Conservation (phyloP, 2,888 invertebrate species). For the Orthosia incerta region DNA sequence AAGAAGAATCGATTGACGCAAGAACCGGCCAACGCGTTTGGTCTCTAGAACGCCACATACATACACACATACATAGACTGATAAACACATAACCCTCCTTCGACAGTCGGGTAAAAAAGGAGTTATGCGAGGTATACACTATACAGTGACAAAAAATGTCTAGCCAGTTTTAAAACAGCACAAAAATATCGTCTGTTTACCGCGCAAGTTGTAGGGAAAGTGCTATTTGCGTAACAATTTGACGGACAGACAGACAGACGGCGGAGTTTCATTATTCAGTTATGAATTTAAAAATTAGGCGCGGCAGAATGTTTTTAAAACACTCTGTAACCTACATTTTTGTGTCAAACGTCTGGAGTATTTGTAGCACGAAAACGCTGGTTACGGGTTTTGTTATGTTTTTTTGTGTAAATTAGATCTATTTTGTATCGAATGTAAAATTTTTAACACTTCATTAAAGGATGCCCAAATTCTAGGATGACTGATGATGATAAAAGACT, state of each 20-base stretch:
- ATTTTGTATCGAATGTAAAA: too few species aligned
- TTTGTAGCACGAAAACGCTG: not conserved
- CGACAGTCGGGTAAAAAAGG: too few species aligned
- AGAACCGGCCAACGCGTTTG: too few species aligned
- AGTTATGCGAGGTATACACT: too few species aligned
- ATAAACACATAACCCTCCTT: too few species aligned
- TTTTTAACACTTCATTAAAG: not conserved
- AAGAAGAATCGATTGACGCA: too few species aligned
- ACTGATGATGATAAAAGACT: too few species aligned
- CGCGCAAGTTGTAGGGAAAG: not conserved
- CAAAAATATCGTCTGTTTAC: not conserved
- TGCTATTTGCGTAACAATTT: conserved; percentile 22
- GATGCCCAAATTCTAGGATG: not conserved
- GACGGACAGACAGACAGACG: conserved; percentile 25
- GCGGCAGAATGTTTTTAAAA: conserved; percentile 14
- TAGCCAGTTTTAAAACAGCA: not conserved
- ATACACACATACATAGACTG: too few species aligned
- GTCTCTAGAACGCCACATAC: too few species aligned
- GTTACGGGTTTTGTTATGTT: not conserved
- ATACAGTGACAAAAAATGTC: too few species aligned
- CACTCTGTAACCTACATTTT: conserved; percentile 34
- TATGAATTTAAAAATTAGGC: conserved; percentile 30
- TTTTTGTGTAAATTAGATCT: not conserved
- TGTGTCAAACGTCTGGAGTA: conserved; percentile 17
- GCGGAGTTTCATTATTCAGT: conserved; percentile 10